Conservation (phyloP, 1,140 invertebrate species). For the Brachionus angularis region DNA sequence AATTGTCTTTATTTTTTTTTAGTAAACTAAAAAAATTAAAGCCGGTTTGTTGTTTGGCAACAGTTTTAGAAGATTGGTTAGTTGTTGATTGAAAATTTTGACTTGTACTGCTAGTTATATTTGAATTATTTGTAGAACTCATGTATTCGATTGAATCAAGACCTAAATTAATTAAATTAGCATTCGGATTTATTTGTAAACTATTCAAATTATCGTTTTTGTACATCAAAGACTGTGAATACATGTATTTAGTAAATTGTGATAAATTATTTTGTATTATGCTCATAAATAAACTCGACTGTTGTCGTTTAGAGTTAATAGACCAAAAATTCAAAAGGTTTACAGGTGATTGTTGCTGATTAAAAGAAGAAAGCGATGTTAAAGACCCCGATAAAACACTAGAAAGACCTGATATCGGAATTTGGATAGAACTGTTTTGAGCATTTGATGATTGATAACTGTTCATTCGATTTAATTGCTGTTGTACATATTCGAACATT, state of each 20-base stretch:
- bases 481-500: conserved; percentile 32
- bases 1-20: not conserved
- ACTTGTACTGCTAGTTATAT: too few species aligned
- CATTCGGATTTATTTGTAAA: not conserved
- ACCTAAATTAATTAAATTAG: conserved; percentile 23
- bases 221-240: not conserved
- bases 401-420: not conserved
- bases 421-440: too few species aligned
- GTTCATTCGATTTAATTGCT: conserved; percentile 1
- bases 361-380: conserved; percentile 20
- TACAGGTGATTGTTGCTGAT: not conserved
- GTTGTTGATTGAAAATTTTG: not conserved
- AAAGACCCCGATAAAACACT: conserved; percentile 11
- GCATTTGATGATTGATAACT: too few species aligned
- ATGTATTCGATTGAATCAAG: conserved; percentile 6
- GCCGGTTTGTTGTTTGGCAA: not conserved
- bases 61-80: not conserved
- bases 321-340: not conserved
- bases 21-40: not conserved
- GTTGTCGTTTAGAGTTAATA: not conserved
- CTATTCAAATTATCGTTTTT: conserved; percentile 8
- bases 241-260: conserved; percentile 33
- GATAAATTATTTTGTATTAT: not conserved
- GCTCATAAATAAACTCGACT: not conserved
- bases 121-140: not conserved